Evolutionary conservation across 2,797 vertebrate genomes (phyloP), one percentile per base, ranked within the genome.

Genomic region (Yasuhikotakia modesta): DNA sequence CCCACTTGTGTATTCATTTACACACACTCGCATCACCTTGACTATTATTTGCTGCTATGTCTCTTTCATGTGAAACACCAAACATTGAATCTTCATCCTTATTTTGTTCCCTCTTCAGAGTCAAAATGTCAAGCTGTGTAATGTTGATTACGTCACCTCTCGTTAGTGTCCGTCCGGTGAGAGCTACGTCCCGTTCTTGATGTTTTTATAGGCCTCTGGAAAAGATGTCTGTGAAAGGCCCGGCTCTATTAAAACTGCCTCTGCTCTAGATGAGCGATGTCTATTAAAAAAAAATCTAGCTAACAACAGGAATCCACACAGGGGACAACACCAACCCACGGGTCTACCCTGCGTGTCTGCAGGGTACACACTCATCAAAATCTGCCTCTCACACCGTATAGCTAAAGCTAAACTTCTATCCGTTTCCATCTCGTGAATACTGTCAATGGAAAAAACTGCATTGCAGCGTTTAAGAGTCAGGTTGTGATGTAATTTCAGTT

Each of bases 101-200:
- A 76, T 74, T 83, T 75, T 76, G 73, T 82, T 67, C 78, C 30
- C 74, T 45, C 45, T 74, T 83, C 58, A 55, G 76, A 89, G 87
- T 86, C 87, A 86, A 86, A 85, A 84, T 87, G 87, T 89, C 75
- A 84, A 84, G 85, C 79, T 46, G 80, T 81, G 87, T 82, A 79
- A 87, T 85, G 69, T 84, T 79, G 85, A 88, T 88, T 73, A 85
- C 87, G 84, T 88, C 86, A 84, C 75, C 82, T 70, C 83, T 89
- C 39, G 69, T 92, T 88, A 90, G 80, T 65, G 81, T 89, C 81
- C 80, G 32, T 57, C 22, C 74, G 2, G 19, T 73, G 73, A 82
- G 76, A 70, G 48, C 74, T 27, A 27, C 27, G 27, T 27, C 27
- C 32, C 68, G 2, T 75, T 63, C 76, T 78, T 76, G 0, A 85